Evolutionary conservation across 1,140 invertebrate species (phyloP).

Genomic region (Himalopsyche phryganea): DNA sequence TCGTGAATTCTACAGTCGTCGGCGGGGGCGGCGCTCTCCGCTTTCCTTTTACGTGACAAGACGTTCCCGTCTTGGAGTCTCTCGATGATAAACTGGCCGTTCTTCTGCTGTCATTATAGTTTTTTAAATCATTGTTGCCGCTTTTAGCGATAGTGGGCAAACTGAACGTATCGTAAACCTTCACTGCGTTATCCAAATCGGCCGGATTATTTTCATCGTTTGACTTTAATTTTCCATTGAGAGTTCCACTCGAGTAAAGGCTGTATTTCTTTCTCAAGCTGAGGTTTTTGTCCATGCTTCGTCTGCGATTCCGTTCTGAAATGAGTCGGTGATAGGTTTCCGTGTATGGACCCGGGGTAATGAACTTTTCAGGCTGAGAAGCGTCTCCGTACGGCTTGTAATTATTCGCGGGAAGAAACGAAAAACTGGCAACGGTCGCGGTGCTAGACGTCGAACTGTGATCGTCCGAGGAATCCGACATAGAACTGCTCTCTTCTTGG

Average conservation of each 20-base stretch:
- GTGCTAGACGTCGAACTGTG: slow-evolving; percentile 56
- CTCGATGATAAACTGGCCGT: slow-evolving; percentile 56
- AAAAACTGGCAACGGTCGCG: slow-evolving; percentile 67
- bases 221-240: slow-evolving; percentile 23
- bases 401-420: slow-evolving; percentile 57
- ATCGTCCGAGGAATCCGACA: slow-evolving; percentile 38
- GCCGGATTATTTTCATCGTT: not conserved
- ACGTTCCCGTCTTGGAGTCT: slow-evolving; percentile 46
- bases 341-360: slow-evolving; percentile 53
- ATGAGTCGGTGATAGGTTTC: slow-evolving; percentile 61
- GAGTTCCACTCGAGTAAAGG: slow-evolving; percentile 52
- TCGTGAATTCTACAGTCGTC: slow-evolving; percentile 32
- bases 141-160: slow-evolving; percentile 48
- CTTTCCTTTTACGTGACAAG: slow-evolving; percentile 69
- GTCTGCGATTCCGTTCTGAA: slow-evolving; percentile 54
- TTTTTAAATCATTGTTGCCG: slow-evolving; percentile 35
- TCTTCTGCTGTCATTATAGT: slow-evolving; percentile 44
- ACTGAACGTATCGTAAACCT: slow-evolving; percentile 51
- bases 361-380: slow-evolving; percentile 41
- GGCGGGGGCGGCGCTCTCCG: slow-evolving; percentile 69
- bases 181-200: slow-evolving; percentile 36
- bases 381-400: slow-evolving; percentile 47
- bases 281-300: slow-evolving; percentile 55
- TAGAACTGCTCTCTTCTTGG: slow-evolving; percentile 5
- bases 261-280: slow-evolving; percentile 62